Conservation (phyloP, 2,797 vertebrate species). For the Enteromius anoplus region DNA sequence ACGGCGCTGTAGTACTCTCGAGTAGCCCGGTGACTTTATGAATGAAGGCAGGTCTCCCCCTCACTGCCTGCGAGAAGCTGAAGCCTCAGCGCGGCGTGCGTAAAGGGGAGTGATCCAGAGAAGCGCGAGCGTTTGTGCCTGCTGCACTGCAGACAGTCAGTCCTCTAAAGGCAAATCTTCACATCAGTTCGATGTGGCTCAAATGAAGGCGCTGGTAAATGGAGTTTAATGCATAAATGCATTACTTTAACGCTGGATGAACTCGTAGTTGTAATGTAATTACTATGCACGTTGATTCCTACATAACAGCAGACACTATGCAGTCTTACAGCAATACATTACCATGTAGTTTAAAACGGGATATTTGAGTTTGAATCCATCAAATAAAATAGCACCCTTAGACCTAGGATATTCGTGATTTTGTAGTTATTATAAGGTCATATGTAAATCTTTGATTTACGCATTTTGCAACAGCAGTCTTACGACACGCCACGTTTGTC, state of each 20-base stretch:
- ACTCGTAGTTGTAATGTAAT: background rate
- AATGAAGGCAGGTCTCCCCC: conserved; percentile 72
- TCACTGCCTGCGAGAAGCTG: conserved; percentile 46
- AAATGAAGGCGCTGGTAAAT: background rate
- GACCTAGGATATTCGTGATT: background rate
- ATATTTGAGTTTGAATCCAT: background rate
- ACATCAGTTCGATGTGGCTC: background rate
- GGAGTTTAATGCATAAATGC: background rate
- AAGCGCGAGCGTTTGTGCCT: conserved; percentile 33
- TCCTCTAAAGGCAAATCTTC: background rate
- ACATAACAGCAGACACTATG: background rate
- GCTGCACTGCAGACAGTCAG: conserved; percentile 31
- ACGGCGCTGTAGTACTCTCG: conserved; percentile 71
- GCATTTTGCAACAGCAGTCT: background rate
- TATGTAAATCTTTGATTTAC: too few species aligned
- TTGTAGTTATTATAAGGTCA: background rate
- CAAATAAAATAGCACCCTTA: background rate
- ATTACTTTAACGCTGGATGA: background rate
- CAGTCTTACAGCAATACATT: background rate
- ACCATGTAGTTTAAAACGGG: background rate
- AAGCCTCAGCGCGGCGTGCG: conserved; percentile 39
- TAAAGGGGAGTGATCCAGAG: conserved; percentile 18
- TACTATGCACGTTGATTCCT: background rate
- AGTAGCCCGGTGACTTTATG: conserved; percentile 75
- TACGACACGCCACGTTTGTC: background rate